A percentile compares a stretch with the other conserved stretches of the same genome.
These are phyloP conservation scores for Tiliqua scincoides DNA, from an alignment of 2,113 vertebrate species.

Conservation along the genomic window DNA sequence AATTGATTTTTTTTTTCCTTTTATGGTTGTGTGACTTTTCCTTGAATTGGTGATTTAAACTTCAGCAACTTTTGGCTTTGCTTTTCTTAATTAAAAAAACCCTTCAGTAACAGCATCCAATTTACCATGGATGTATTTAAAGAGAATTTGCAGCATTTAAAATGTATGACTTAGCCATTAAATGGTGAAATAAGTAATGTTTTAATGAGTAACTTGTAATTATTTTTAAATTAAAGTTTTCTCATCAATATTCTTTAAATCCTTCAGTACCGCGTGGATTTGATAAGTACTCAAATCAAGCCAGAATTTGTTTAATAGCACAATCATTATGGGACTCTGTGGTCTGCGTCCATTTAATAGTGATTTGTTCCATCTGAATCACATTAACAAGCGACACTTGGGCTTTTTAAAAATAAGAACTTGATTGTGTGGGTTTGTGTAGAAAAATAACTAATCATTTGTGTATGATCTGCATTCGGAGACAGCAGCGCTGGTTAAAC, in stretches of 20 bases:
- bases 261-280: conserved; percentile 62
- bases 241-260: conserved; percentile 59
- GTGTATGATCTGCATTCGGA: conserved; percentile 23
- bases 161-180: conserved; percentile 57
- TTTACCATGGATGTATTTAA: conserved; percentile 55
- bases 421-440: background rate
- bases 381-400: background rate
- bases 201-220: conserved; percentile 70
- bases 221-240: conserved; percentile 71
- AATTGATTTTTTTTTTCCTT: background rate
- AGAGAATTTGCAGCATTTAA: conserved; percentile 50
- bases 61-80: conserved; percentile 1
- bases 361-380: background rate
- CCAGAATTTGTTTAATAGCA: conserved; percentile 58
- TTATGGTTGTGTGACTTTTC: conserved; percentile 20
- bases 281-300: conserved; percentile 64
- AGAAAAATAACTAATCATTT: conserved; percentile 6
- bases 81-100: background rate
- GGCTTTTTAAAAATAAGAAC: conserved; percentile 14
- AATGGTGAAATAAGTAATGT: conserved; percentile 58
- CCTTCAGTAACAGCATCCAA: conserved; percentile 44
- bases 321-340: conserved; percentile 6
- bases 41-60: conserved; percentile 43
- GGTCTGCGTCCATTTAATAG: conserved; percentile 24
- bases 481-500: background rate